Conservation (phyloP, 2,888 invertebrate genomes). For the Acleris emargana region DNA sequence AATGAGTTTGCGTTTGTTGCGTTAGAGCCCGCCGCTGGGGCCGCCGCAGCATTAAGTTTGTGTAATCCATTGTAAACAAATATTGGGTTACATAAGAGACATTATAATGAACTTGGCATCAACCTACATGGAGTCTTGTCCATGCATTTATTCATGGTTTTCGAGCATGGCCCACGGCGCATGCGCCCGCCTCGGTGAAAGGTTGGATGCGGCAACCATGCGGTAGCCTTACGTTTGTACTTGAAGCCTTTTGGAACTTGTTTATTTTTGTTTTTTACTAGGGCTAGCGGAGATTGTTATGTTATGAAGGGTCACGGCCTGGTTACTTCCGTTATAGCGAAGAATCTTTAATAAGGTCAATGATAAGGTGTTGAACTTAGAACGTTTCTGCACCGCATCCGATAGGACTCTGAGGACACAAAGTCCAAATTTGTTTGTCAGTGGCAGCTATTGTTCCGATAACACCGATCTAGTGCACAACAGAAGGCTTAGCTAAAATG, state of each 20-base stretch:
- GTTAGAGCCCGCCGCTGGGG: not conserved
- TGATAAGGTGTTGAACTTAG: too few species aligned
- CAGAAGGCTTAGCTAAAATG: too few species aligned
- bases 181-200: not conserved
- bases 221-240: not conserved
- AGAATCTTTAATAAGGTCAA: too few species aligned
- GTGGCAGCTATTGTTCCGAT: too few species aligned
- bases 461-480: too few species aligned
- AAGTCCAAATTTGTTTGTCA: too few species aligned
- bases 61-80: conserved; percentile 31
- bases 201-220: conserved; percentile 23
- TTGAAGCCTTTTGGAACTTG: not conserved
- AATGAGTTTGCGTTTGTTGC: not conserved
- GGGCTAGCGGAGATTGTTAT: not conserved
- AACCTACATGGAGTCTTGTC: conserved; percentile 56
- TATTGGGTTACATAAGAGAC: conserved; percentile 35
- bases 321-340: too few species aligned
- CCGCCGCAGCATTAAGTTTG: not conserved
- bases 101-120: conserved; percentile 73
- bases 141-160: conserved; percentile 33
- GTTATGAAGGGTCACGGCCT: not conserved
- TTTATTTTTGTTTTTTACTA: not conserved
- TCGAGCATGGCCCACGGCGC: conserved; percentile 18
- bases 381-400: too few species aligned
- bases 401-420: too few species aligned